Evolutionary conservation across 2,888 invertebrate species (phyloP).

Genomic region (Drosophila birchii): DNA sequence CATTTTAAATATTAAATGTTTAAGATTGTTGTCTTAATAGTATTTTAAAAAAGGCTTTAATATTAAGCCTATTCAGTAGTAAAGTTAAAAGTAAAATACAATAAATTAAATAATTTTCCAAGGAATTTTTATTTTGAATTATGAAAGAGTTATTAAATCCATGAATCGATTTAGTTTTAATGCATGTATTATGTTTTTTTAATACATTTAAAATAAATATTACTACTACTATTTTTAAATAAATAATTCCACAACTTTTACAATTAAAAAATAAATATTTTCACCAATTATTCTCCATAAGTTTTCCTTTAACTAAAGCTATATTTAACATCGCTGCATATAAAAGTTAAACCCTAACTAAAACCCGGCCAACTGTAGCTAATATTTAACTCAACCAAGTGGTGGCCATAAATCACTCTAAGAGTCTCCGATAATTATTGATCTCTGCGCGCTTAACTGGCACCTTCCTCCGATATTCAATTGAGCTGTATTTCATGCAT

Average conservation of each 20-base stretch:
- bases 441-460: slow-evolving; percentile 31
- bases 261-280: too few relatives aligned
- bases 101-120: neutral
- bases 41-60: too few relatives aligned
- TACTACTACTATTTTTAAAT: neutral
- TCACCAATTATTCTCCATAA: too few relatives aligned
- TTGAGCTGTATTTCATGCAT: slow-evolving; percentile 50
- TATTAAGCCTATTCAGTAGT: too few relatives aligned
- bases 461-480: slow-evolving; percentile 31
- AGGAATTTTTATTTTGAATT: neutral
- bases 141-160: neutral
- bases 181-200: neutral
- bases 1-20: too few relatives aligned
- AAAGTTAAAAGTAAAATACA: too few relatives aligned
- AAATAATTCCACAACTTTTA: neutral
- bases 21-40: too few relatives aligned
- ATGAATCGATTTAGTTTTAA: too few relatives aligned
- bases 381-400: slow-evolving; percentile 23
- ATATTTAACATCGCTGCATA: neutral
- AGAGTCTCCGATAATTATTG: slow-evolving; percentile 31
- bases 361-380: neutral
- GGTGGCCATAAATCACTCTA: slow-evolving; percentile 25
- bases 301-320: neutral
- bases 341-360: neutral
- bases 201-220: neutral